Evolutionary conservation across 2,888 invertebrate species (phyloP).

Genomic region (Zootermopsis nevadensis): DNA sequence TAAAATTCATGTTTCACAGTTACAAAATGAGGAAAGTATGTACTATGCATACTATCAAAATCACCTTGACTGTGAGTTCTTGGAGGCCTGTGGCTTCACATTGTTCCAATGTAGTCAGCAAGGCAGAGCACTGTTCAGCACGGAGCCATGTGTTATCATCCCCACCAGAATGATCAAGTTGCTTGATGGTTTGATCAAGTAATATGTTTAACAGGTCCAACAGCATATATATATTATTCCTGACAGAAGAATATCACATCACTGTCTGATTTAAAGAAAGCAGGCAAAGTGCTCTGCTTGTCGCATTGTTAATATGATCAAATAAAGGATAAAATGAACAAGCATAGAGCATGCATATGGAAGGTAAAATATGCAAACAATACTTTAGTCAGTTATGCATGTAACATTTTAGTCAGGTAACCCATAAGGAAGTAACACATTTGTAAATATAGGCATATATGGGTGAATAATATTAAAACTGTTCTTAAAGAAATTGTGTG

Average conservation of each 20-base stretch:
- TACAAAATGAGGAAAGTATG: background rate
- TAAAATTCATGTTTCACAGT: background rate
- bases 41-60: conserved; percentile 5
- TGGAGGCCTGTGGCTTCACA: conserved; percentile 56
- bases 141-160: conserved; percentile 51
- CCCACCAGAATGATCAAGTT: conserved; percentile 50
- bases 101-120: conserved; percentile 54
- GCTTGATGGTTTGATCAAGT: conserved; percentile 50
- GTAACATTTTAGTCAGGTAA: too few relatives aligned
- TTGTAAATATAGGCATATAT: too few relatives aligned
- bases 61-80: conserved; percentile 56
- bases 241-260: background rate
- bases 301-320: too few relatives aligned
- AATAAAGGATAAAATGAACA: too few relatives aligned
- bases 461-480: too few relatives aligned
- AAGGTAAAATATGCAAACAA: too few relatives aligned
- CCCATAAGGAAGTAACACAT: too few relatives aligned
- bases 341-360: too few relatives aligned
- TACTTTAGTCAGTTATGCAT: too few relatives aligned
- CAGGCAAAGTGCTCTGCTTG: too few relatives aligned
- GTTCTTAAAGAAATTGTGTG: too few relatives aligned
- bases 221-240: conserved; percentile 50
- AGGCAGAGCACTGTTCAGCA: conserved; percentile 51
- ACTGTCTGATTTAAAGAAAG: too few relatives aligned
- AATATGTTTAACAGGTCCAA: conserved; percentile 52